Evolutionary conservation across 1,140 invertebrate genomes (phyloP).

Genomic region (Reticulitermes speratus): DNA sequence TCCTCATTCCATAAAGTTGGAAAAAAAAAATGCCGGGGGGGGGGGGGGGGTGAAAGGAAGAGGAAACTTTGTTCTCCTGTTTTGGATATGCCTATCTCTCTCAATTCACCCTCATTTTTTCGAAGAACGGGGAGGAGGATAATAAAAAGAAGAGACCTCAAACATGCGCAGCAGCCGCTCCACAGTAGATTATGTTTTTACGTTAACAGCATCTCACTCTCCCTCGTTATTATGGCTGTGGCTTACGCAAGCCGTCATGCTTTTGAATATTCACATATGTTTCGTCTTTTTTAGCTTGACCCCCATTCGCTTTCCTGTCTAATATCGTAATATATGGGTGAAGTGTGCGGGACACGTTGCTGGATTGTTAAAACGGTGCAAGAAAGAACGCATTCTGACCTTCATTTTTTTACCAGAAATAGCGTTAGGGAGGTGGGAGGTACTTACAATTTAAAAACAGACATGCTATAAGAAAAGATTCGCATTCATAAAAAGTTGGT

Average conservation of each 20-base stretch:
- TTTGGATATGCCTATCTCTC: slow-evolving; percentile 4
- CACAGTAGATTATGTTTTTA: not conserved
- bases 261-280: slow-evolving; percentile 4
- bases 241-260: not conserved
- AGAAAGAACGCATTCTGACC: not conserved
- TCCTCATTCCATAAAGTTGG: not conserved
- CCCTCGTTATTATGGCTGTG: not conserved
- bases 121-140: not conserved
- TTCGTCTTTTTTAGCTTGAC: not conserved
- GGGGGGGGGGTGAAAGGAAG: not conserved
- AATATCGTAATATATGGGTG: not conserved
- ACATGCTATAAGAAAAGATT: not conserved
- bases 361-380: not conserved
- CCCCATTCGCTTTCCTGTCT: not conserved
- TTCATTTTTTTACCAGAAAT: not conserved
- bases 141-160: not conserved
- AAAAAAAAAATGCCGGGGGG: not conserved
- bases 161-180: not conserved
- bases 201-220: not conserved
- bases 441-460: not conserved
- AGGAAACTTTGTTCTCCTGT: not conserved
- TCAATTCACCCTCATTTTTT: not conserved
- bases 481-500: not conserved
- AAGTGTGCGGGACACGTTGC: not conserved
- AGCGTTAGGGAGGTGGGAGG: not conserved